Evolutionary conservation across 2,113 vertebrate genomes (phyloP).

Genomic region (Mesembrinibis cayennensis): DNA sequence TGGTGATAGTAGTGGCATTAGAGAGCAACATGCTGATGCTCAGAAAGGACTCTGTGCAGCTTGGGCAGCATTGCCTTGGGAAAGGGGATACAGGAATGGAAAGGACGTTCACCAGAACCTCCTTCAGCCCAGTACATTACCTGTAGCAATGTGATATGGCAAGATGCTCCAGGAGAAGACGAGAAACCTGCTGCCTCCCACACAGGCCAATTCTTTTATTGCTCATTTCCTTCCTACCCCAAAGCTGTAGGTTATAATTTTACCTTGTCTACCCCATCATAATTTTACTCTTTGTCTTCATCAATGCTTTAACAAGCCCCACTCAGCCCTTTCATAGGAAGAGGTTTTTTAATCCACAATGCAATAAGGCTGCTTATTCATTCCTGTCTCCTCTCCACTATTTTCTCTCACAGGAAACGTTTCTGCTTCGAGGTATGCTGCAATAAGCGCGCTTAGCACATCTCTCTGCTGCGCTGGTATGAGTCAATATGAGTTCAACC

Average conservation of each 20-base stretch:
- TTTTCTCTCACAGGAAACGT: background rate
- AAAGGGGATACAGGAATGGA: background rate
- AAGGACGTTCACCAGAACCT: background rate
- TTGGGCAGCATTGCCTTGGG: background rate
- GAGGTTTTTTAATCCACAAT: background rate
- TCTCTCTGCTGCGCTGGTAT: background rate
- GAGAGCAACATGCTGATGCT: background rate
- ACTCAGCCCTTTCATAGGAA: background rate
- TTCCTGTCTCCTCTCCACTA: slow-evolving; percentile 1
- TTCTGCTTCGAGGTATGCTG: background rate
- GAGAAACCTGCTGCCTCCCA: background rate
- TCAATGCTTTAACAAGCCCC: background rate
- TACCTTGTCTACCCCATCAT: background rate
- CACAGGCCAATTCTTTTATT: background rate
- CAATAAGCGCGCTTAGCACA: background rate
- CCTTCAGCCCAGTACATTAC: background rate
- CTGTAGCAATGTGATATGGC: background rate
- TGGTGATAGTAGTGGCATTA: background rate
- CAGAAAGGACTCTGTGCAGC: background rate
- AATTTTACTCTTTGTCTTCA: background rate
- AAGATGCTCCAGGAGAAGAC: background rate
- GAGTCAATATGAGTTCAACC: slow-evolving; percentile 2
- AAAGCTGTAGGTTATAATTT: background rate
- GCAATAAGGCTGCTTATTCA: background rate
- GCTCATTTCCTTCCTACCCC: background rate